Evolutionary conservation across 23 tunicate species (phyloP), one percentile per base, ranked within the genome.

Genomic region (Trididemnum clinides): DNA sequence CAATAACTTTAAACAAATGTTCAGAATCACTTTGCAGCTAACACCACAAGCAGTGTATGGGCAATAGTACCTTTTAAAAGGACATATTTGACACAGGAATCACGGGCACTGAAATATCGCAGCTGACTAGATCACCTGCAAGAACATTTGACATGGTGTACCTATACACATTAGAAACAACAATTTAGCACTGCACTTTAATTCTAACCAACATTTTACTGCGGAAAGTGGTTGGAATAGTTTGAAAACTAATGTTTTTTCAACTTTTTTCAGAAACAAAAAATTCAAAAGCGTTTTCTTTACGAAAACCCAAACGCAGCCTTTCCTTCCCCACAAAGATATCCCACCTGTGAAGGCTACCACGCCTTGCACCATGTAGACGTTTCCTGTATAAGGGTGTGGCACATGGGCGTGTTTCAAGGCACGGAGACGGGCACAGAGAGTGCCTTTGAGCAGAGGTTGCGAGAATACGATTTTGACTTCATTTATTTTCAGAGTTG

Each of bases 381-480:
- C 82, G 77, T 81, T 79, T 4, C 86, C 90, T 18, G 75, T 54
- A 54, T 69, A 72, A 36, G 88, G 89, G 72, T 26, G 58, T 19
- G 75, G 39, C 15, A 78, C 50, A 50, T 85, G 44, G 20, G 89
- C 33, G 72, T 89, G 59, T 33, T 73, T 57, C 62, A 92, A 38
- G 28, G 89, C 83, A 7, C 97, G 88, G 28, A 87, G 88, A 7
- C 91, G 73, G 34, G 97, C 97, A n/a, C 78, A 77, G 50, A 92
- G 77, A 7, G 97, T 31, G n/a, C 91, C 97, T 51, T 57, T 76
- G 18, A 92, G 20, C 22, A 92, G 72, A 0, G 97, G 97, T 27
- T 87, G 91, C 7, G 97, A 92, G 82, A 92, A 92, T 12, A 82
- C 88, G 25, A 92, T 64, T n/a, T 1, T 77, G 20, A 92, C 73